These are phyloP conservation scores for Puffinus mauretanicus DNA, from an alignment of 2,113 vertebrate genomes.

Conservation along the genomic window DNA sequence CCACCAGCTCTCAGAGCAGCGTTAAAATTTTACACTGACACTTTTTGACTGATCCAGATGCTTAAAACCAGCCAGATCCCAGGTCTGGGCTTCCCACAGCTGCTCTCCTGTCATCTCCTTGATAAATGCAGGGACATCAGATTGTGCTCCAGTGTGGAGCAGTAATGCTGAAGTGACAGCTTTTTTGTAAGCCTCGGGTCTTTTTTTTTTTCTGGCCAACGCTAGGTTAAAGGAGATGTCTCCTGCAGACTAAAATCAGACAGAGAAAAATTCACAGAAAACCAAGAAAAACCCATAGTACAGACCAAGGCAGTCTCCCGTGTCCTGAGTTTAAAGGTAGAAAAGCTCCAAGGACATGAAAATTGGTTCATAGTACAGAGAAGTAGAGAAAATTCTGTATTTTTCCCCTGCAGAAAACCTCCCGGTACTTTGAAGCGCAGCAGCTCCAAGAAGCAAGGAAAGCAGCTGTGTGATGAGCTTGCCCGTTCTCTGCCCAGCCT, in stretches of 20 bases:
- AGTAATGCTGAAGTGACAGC: not conserved
- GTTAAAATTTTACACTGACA: fast-evolving
- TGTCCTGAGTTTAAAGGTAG: not conserved
- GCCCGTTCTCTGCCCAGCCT: not conserved
- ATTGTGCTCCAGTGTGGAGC: not conserved
- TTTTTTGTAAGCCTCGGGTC: not conserved
- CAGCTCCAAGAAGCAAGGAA: no score
- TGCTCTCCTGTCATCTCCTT: not conserved
- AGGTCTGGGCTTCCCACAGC: not conserved
- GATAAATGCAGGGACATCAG: not conserved
- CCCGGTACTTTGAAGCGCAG: fast-evolving
- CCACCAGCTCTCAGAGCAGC: not conserved
- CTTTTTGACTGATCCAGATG: not conserved
- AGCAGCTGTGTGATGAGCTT: not conserved
- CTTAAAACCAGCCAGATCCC: not conserved
- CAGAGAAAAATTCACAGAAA: not conserved
- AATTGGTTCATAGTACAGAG: not conserved
- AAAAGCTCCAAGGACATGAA: not conserved
- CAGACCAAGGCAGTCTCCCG: not conserved
- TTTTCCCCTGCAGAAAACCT: not conserved
- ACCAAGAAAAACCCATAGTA: not conserved
- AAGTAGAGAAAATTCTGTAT: fast-evolving
- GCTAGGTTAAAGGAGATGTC: not conserved
- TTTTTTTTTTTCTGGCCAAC: not conserved
- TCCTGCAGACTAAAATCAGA: not conserved